Conservation (phyloP, 2,113 vertebrate species). For the Myotis brandtii region DNA sequence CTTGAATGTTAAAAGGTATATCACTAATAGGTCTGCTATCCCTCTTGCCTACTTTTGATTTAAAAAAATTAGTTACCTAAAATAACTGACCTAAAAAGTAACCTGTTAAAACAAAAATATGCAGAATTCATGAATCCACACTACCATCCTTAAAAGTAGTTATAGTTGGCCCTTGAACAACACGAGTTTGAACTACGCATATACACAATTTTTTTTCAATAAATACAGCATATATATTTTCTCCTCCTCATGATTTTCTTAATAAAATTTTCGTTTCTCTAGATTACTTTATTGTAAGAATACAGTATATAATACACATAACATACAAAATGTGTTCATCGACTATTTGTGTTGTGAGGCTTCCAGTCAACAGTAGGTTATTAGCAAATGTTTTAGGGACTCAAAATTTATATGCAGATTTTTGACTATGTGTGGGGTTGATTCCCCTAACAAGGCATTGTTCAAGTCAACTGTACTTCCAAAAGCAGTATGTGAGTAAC, state of each 20-base stretch:
- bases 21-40: not conserved
- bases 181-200: not conserved
- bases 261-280: not conserved
- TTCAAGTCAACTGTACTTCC: not conserved
- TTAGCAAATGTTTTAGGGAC: not conserved
- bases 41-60: not conserved
- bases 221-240: not conserved
- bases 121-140: conserved; percentile 12
- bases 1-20: not conserved
- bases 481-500: not conserved
- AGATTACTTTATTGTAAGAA: not conserved
- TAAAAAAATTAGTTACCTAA: not conserved
- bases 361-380: not conserved
- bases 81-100: conserved; percentile 36
- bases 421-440: not conserved
- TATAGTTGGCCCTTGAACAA: not conserved
- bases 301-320: not conserved
- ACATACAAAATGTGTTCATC: not conserved
- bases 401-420: not conserved
- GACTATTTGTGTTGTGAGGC: not conserved
- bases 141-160: not conserved
- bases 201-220: not conserved
- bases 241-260: not conserved
- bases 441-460: not conserved
- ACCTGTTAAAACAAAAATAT: conserved; percentile 6